Evolutionary conservation across 2,113 vertebrate genomes (phyloP).

Genomic region (Elanus axillaris): DNA sequence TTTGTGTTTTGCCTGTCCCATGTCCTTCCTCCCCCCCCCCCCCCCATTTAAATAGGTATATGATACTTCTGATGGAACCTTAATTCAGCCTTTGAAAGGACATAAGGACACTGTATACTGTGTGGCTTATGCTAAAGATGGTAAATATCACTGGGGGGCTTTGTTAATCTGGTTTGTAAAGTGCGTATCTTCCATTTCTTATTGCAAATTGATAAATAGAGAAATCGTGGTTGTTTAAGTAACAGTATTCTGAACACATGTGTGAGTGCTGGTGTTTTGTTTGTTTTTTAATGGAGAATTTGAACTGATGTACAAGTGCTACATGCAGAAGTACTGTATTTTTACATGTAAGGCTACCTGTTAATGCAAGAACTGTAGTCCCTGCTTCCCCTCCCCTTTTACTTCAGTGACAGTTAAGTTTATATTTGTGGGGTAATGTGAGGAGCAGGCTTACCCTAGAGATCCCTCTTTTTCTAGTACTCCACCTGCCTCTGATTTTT

Average conservation of each 20-base stretch:
- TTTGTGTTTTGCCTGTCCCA: neutral
- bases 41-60: slow-evolving; percentile 80
- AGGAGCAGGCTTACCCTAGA: neutral
- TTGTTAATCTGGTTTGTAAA: neutral
- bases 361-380: neutral
- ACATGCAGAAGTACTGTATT: fast-evolving
- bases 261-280: neutral
- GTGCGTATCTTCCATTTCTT: neutral
- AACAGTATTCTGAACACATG: fast-evolving
- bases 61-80: slow-evolving; percentile 90
- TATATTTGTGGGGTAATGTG: fast-evolving
- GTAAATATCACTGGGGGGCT: slow-evolving; percentile 59
- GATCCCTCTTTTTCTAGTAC: neutral
- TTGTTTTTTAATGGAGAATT: neutral
- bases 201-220: neutral
- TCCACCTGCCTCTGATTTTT: neutral
- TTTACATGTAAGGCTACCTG: neutral
- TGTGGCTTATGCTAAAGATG: slow-evolving; percentile 96
- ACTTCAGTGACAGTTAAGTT: neutral
- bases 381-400: neutral
- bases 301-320: neutral
- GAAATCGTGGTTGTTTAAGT: neutral
- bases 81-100: slow-evolving; percentile 93
- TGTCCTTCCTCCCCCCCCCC: too few species aligned
- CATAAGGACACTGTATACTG: slow-evolving; percentile 96